Evolutionary conservation across 2,888 invertebrate genomes (phyloP).

Genomic region (Cerastis rubricosa): DNA sequence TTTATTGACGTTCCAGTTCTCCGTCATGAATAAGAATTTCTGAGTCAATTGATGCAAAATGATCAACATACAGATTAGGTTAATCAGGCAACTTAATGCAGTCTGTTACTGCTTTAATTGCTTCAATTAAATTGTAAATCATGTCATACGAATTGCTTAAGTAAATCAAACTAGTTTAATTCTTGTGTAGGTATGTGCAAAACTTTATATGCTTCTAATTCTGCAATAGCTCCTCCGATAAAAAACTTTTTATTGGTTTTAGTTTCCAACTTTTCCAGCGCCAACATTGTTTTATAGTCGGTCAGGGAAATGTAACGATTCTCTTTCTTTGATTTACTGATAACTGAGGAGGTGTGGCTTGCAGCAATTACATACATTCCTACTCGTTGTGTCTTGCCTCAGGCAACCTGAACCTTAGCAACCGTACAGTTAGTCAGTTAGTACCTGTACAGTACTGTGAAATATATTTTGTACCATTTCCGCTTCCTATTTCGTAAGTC

Average conservation of each 20-base stretch:
- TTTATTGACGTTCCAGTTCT: conserved; percentile 34
- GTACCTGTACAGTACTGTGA: neutral
- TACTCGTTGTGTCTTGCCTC: conserved; percentile 25
- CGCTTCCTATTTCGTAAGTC: neutral
- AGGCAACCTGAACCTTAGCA: conserved; percentile 24
- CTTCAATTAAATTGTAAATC: conserved; percentile 46
- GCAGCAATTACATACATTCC: conserved; percentile 52
- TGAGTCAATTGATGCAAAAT: conserved; percentile 32
- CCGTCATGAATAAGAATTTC: conserved; percentile 42
- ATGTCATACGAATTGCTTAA: conserved; percentile 31
- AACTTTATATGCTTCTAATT: conserved; percentile 12
- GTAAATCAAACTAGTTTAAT: conserved; percentile 38
- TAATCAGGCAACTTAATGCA: conserved; percentile 18
- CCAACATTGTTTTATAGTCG: conserved; percentile 35
- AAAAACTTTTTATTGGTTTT: conserved; percentile 17
- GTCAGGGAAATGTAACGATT: conserved; percentile 44
- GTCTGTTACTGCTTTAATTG: conserved; percentile 33
- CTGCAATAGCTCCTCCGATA: neutral
- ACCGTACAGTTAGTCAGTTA: too few relatives aligned
- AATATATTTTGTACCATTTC: conserved; percentile 10
- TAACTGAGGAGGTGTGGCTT: conserved; percentile 57
- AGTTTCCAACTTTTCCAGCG: neutral
- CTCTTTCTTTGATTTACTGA: conserved; percentile 62
- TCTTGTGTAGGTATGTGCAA: conserved; percentile 1
- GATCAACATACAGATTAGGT: conserved; percentile 23